phyloP scores from a whole-genome alignment of 2,888 invertebrate species.

The Chaitophorus viminalis region DNA sequence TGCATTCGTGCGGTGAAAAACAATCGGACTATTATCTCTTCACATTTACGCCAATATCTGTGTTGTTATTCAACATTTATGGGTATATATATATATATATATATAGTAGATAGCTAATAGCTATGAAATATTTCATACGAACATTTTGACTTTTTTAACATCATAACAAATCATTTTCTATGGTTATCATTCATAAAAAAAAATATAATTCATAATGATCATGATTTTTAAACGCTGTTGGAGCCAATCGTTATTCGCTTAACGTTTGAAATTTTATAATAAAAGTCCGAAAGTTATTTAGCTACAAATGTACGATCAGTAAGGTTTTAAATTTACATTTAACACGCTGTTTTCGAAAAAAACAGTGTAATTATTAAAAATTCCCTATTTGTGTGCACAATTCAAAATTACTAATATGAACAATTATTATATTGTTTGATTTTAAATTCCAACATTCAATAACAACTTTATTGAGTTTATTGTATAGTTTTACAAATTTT shows the following conservation, averaged over 20 bases:
- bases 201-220: no score
- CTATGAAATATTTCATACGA: no score
- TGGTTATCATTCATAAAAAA: no score
- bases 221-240: background rate
- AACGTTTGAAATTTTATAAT: background rate
- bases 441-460: background rate
- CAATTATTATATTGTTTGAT: background rate
- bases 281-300: background rate
- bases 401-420: background rate
- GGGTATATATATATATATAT: no score
- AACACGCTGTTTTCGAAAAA: background rate
- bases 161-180: no score
- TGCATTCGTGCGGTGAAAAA: background rate
- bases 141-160: no score
- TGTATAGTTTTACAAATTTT: no score
- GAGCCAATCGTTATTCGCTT: background rate
- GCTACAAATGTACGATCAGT: background rate
- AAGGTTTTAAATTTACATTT: background rate
- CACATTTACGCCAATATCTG: background rate
- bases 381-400: background rate
- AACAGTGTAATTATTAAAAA: background rate
- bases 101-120: no score
- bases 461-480: no score
- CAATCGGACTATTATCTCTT: background rate
- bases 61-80: no score